Conservation (phyloP, 2,888 invertebrate species). For the Orchesellides sinensis region DNA sequence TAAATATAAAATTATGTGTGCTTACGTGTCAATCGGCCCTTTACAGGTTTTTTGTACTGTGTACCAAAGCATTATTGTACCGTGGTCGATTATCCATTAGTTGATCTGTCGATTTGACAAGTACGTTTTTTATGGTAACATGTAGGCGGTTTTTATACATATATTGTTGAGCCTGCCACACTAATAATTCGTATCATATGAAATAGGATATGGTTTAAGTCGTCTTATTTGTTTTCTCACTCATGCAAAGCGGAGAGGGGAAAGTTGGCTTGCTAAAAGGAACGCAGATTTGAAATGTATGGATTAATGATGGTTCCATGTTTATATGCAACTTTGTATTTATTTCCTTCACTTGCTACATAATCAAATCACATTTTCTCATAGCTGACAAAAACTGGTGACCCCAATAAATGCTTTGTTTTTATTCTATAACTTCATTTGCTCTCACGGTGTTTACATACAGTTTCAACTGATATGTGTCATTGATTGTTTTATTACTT, state of each 20-base stretch:
- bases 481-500: too few species aligned
- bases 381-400: neutral
- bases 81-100: neutral
- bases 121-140: conserved; percentile 25
- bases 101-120: neutral
- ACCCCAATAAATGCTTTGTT: neutral
- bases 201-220: neutral
- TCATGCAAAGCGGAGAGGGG: neutral
- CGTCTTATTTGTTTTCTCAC: neutral
- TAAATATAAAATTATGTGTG: neutral
- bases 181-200: neutral
- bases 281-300: neutral
- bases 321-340: neutral
- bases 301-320: too few species aligned
- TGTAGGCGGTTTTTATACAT: conserved; percentile 36
- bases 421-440: neutral
- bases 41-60: neutral
- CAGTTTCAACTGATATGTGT: neutral
- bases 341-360: neutral
- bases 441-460: conserved; percentile 3
- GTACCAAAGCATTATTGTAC: conserved; percentile 10
- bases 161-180: conserved; percentile 13
- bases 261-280: neutral
- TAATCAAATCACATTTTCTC: neutral
- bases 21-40: conserved; percentile 34